Evolutionary conservation across 2,113 vertebrate genomes (phyloP), one percentile per base, ranked within the genome.

Genomic region (Trogon melanurus): DNA sequence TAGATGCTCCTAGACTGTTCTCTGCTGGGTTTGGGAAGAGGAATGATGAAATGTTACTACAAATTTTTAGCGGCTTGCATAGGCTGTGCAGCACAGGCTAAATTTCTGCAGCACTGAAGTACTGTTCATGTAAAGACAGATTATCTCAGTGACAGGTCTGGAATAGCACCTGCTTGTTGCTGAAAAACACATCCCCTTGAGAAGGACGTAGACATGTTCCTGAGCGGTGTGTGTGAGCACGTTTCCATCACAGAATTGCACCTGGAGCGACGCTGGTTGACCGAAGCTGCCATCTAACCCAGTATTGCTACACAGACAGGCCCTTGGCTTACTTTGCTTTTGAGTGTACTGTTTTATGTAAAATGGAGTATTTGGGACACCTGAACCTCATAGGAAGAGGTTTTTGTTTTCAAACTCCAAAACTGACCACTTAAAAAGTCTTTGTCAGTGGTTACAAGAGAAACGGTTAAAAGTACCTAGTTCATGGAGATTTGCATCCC

Each of bases 241-340:
- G 18, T 56, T 85, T 72, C 57, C 20, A 18, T 44, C 60, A 88
- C 57, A 70, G 50, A 60, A 41, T 47, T 38, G 32, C n/a, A 6
- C 16, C 1, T 38, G 64, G 87, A 85, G 26, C 0, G 0, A 5
- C 1, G 0, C 8, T 23, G 53, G 8, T 47, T 72, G 36, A 64
- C 22, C 60, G 61, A n/a, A 67, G 5, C 38, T 47, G 29, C 64
- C 3, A 36, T 67, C n/a, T 64, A 85, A 67, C 29, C 22, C 17
- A 14, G 13, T 47, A 15, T 11, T 58, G 60, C n/a, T 65, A 53
- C 34, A 32, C 36, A 85, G 48, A 19, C 47, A 50, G 57, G n/a
- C 18, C 34, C 41, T 65, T 29, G 50, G 26, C 45, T 89, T 67
- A 45, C 32, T 57, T 53, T 48, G 4, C 18, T 4, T 36, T 26